Conservation (phyloP, 2,113 vertebrate species). For the Oostethus manadensis region DNA sequence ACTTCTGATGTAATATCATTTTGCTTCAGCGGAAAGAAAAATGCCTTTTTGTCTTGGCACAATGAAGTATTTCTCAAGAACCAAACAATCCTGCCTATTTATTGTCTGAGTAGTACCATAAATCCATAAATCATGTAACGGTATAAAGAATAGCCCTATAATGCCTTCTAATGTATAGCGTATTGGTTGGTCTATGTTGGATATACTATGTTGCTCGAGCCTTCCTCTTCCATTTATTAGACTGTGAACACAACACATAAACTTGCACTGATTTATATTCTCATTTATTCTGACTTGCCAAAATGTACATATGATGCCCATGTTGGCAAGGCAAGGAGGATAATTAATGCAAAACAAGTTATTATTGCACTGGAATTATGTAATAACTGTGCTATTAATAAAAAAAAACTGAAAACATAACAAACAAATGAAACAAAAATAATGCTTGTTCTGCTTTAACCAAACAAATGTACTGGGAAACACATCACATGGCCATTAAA, state of each 20-base stretch:
- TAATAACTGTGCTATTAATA: no score
- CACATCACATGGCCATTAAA: no score
- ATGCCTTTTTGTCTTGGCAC: conserved; percentile 58
- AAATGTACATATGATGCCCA: no score
- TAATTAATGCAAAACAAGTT: no score
- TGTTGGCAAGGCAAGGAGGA: no score
- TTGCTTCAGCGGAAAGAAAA: conserved; percentile 48
- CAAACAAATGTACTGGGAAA: no score
- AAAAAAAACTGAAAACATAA: no score
- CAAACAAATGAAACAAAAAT: no score
- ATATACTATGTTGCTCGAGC: conserved; percentile 54
- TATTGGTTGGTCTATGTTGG: conserved; percentile 55
- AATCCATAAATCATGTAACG: conserved; percentile 50
- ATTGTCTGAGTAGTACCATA: conserved; percentile 56
- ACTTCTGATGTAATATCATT: conserved; percentile 58
- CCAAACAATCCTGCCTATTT: conserved; percentile 63
- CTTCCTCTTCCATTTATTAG: conserved; percentile 38
- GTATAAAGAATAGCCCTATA: conserved; percentile 43
- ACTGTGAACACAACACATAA: neutral
- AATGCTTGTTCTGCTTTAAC: no score
- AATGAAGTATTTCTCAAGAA: conserved; percentile 65
- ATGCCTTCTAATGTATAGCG: conserved; percentile 55
- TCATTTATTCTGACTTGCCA: no score
- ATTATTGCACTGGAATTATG: no score
- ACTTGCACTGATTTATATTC: neutral